phyloP scores from a whole-genome alignment of 2,113 vertebrate species.

The mouse (Mus musculus) region DNA sequence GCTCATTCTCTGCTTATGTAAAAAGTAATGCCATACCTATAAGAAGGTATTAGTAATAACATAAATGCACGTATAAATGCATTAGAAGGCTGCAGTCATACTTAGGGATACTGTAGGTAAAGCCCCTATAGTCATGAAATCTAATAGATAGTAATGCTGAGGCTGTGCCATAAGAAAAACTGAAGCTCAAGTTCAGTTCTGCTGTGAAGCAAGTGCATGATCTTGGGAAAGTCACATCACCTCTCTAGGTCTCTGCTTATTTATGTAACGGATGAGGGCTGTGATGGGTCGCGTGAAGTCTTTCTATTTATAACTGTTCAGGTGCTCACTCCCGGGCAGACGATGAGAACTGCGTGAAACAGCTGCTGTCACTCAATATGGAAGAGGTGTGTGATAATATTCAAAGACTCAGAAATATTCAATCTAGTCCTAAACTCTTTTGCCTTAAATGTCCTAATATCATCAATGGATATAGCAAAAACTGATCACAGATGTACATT shows the following conservation, averaged over 20 bases:
- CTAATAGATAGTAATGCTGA: background rate
- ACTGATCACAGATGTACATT: background rate
- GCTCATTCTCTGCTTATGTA: background rate
- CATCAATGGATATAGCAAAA: background rate
- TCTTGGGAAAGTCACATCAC: background rate
- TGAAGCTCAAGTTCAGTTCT: background rate
- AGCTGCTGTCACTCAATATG: background rate
- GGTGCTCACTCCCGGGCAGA: background rate
- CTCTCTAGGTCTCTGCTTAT: background rate
- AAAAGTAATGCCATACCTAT: background rate
- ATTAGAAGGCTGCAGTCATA: background rate
- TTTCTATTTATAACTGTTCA: background rate
- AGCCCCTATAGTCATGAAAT: background rate
- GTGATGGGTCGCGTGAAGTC: no score
- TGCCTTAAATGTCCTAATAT: background rate
- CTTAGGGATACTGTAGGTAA: background rate
- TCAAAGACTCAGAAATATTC: background rate
- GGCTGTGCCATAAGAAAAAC: background rate
- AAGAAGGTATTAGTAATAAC: background rate
- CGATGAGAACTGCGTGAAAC: background rate
- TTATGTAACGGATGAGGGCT: background rate
- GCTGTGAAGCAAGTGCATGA: background rate
- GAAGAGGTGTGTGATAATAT: background rate
- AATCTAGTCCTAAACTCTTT: background rate
- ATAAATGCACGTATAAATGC: background rate